phyloP scores from a whole-genome alignment of 2,113 vertebrate species.

The Myiozetetes cayanensis region DNA sequence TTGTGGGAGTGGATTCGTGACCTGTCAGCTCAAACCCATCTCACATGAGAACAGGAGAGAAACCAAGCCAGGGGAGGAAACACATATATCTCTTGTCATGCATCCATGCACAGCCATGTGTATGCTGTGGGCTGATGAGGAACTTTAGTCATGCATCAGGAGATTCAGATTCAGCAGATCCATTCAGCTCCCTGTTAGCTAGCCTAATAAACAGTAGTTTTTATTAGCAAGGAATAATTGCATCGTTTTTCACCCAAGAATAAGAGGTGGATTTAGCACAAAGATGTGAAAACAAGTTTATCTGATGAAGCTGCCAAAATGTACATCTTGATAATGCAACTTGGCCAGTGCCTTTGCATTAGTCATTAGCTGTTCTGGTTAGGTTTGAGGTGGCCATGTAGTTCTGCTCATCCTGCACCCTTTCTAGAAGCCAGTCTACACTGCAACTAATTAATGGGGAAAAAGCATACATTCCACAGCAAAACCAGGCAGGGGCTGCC shows the following conservation, averaged over 20 bases:
- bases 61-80: not conserved
- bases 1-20: not conserved
- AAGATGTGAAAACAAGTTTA: not conserved
- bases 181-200: not conserved
- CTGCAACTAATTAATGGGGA: not conserved
- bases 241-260: not conserved
- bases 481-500: not conserved
- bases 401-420: not conserved
- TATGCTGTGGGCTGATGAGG: not conserved
- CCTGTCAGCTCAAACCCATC: not conserved
- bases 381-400: not conserved
- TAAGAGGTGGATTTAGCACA: not conserved
- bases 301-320: not conserved
- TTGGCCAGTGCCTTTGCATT: not conserved
- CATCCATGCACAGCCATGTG: fast-evolving
- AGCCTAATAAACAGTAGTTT: not conserved
- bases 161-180: not conserved
- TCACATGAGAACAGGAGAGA: not conserved
- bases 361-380: not conserved
- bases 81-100: not conserved
- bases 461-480: fast-evolving
- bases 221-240: not conserved
- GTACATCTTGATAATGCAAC: not conserved
- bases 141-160: not conserved
- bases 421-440: not conserved